Evolutionary conservation across 1,140 invertebrate species (phyloP), one percentile per base, ranked within the genome.

Genomic region (Dendrolimus kikuchii): DNA sequence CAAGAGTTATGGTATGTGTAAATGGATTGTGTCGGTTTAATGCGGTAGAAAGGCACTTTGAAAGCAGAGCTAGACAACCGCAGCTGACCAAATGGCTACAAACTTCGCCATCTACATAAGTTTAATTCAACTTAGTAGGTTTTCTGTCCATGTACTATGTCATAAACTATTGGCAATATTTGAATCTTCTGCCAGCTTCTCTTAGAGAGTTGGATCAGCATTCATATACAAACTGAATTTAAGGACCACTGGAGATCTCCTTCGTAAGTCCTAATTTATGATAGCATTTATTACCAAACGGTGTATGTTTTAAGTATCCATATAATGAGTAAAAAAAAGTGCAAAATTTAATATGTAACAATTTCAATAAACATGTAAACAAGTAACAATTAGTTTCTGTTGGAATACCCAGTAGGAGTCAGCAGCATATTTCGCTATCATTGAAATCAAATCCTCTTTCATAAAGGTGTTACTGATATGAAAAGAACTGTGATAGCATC

Each of bases 241-340:
- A 74, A 74, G 74, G 74, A 81, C 74, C 70, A 75, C 68, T 66
- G 54, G 60, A 69, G 71, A 58, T 64, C 70, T 71, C 68, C 68
- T 75, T 71, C 62, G 63, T 74, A 68, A 73, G 68, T 77, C 72
- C 71, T 73, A 72, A 72, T 69, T 79, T 76, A 82, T 68, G 66
- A 82, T 84, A 85, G 83, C 83, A 85, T 86, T 86, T 86, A 86
- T 81, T 81, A 84, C 80, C 83, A 86, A 85, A 83, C 64, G 75
- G 75, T 84, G 75, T 85, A 86, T 76, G 81, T 83, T 83, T 83
- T 78, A 71, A 81, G 69, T 79, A 81, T 76, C 68, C 72, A 68
- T 78, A 81, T 23, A 77, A 77, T 68, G 74, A 74, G 57, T 77
- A 78, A 81, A 73, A 71, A 71, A 81, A 81, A 85, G 83, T 86